Percentiles rank a stretch among this genome's conserved stretches.
Conservation (phyloP, 2,888 invertebrate species). For the Palloptera scutellata region DNA sequence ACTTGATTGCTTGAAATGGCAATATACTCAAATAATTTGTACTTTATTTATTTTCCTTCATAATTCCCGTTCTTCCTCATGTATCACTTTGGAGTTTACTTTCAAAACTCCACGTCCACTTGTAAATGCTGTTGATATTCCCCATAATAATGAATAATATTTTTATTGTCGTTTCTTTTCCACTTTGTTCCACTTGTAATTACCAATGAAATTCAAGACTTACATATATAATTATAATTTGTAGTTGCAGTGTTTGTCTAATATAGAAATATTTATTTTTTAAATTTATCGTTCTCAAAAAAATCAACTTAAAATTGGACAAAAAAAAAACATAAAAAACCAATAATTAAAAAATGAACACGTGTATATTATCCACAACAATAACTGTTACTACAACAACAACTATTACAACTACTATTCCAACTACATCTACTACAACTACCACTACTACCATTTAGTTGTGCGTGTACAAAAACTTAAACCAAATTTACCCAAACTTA, state of each 20-base stretch:
- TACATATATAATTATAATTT: no score
- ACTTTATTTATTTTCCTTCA: no score
- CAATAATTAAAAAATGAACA: constrained; percentile 33
- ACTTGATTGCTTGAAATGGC: no score
- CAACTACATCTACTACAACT: constrained; percentile 8
- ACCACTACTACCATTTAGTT: constrained; percentile 47
- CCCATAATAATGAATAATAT: constrained; percentile 14
- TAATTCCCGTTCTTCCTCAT: no score
- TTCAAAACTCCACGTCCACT: no score
- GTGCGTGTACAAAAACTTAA: constrained; percentile 64
- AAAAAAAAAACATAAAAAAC: neutral
- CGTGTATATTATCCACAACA: constrained; percentile 48
- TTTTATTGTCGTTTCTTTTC: constrained; percentile 29
- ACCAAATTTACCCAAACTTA: constrained; percentile 63
- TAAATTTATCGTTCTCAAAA: constrained; percentile 32
- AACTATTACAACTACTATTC: constrained; percentile 20
- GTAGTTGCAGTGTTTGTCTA: no score
- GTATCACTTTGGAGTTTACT: no score
- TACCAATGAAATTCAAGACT: constrained; percentile 18
- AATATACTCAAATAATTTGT: no score
- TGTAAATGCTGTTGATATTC: constrained; percentile 1
- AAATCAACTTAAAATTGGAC: constrained; percentile 32
- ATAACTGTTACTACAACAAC: constrained; percentile 8
- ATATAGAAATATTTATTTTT: constrained; percentile 27
- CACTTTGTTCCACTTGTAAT: neutral